Percentiles rank a stretch among this genome's conserved stretches.
These are phyloP conservation scores for Uria aalge DNA, from an alignment of 2,113 vertebrate species.

Conservation along the genomic window DNA sequence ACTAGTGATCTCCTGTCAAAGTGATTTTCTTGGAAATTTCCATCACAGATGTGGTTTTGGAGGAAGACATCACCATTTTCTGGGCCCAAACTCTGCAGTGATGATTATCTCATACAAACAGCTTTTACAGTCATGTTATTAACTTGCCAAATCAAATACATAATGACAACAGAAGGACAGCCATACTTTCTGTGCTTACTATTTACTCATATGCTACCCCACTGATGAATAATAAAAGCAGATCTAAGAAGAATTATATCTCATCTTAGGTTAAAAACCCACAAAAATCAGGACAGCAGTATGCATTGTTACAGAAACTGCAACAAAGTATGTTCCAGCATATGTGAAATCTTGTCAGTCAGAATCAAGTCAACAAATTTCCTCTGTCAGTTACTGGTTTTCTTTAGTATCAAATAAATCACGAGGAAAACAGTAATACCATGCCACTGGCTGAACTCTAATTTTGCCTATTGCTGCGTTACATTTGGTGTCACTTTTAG, in stretches of 20 bases:
- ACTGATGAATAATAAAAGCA: neutral
- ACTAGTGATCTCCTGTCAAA: neutral
- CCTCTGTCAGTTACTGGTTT: neutral
- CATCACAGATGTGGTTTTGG: neutral
- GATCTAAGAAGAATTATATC: neutral
- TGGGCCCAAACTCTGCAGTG: neutral
- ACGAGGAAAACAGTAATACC: constrained; percentile 2
- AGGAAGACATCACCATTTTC: neutral
- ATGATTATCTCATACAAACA: constrained; percentile 9
- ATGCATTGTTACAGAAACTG: neutral
- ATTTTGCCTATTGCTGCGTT: neutral
- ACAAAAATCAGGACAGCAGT: neutral
- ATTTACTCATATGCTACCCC: neutral
- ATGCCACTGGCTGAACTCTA: neutral
- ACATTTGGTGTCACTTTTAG: neutral
- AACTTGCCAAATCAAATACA: neutral
- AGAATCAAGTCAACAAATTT: neutral
- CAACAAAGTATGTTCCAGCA: neutral
- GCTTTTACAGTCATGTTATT: neutral
- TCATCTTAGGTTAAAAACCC: neutral
- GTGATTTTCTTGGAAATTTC: constrained; percentile 11
- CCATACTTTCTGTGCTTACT: neutral
- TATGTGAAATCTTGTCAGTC: neutral
- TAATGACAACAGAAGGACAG: neutral
- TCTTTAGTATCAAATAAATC: constrained; percentile 6